phyloP scores from a whole-genome alignment of 1,140 invertebrate species.

The Nymphalis io region DNA sequence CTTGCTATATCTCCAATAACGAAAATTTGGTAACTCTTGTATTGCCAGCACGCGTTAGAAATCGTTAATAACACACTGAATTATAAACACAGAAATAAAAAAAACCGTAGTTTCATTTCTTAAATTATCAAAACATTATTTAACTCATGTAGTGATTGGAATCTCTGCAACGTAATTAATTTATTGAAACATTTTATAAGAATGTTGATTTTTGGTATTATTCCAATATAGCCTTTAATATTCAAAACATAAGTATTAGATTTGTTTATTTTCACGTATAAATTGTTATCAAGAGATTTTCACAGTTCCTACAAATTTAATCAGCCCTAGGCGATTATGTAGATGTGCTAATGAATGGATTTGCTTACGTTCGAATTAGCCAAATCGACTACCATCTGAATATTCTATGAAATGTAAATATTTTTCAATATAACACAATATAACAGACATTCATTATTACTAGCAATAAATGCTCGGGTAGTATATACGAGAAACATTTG shows the following conservation, averaged over 20 bases:
- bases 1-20: no score
- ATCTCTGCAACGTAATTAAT: background rate
- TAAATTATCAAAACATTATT: background rate
- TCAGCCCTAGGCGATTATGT: slow-evolving; percentile 70
- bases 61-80: no score
- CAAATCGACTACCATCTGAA: slow-evolving; percentile 36
- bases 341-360: slow-evolving; percentile 67
- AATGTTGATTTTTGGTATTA: background rate
- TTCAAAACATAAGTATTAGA: slow-evolving; percentile 10
- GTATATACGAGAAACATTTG: no score
- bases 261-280: slow-evolving; percentile 18
- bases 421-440: slow-evolving; percentile 4
- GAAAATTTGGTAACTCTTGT: no score
- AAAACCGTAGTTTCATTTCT: background rate
- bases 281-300: slow-evolving; percentile 45
- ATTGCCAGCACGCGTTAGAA: no score
- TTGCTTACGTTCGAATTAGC: slow-evolving; percentile 66
- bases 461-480: no score
- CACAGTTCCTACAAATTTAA: slow-evolving; percentile 61
- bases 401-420: slow-evolving; percentile 23
- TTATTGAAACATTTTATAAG: background rate
- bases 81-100: no score
- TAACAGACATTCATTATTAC: background rate
- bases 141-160: background rate
- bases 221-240: background rate